Conservation (phyloP, 2,113 vertebrate genomes). For the Onychostoma macrolepis region DNA sequence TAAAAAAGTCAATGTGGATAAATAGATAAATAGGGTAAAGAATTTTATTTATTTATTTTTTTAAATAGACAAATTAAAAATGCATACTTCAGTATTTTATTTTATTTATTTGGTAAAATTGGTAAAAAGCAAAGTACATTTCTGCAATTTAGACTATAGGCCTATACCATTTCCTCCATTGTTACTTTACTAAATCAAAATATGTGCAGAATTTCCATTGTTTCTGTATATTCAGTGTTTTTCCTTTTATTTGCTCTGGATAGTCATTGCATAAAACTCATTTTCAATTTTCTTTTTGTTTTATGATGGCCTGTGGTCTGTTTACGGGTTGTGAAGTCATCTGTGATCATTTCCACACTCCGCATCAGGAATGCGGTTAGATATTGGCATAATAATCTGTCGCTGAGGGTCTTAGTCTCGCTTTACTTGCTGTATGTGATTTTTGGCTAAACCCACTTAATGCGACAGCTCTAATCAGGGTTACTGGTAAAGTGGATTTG, state of each 20-base stretch:
- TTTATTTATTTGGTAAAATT: neutral
- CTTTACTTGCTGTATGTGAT: conserved; percentile 8
- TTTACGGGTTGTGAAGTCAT: neutral
- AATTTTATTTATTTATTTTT: no score
- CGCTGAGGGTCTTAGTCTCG: neutral
- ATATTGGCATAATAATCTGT: neutral
- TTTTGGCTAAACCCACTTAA: conserved; percentile 28
- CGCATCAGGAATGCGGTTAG: neutral
- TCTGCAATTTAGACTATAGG: neutral
- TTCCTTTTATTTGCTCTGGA: neutral
- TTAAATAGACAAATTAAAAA: neutral
- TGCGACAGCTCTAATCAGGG: conserved; percentile 28
- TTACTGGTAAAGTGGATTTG: conserved; percentile 35
- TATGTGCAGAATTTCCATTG: neutral
- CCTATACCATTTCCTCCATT: neutral
- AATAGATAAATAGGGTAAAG: no score
- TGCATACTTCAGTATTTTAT: neutral
- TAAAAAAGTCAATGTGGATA: neutral
- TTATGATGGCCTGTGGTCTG: neutral
- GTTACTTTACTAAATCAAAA: neutral
- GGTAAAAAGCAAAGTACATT: neutral
- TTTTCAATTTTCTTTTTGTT: neutral
- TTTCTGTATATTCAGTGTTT: neutral
- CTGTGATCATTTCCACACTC: conserved; percentile 15
- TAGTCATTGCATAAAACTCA: neutral